Conservation (phyloP, 2,888 invertebrate species). For the Netelia virgata region DNA sequence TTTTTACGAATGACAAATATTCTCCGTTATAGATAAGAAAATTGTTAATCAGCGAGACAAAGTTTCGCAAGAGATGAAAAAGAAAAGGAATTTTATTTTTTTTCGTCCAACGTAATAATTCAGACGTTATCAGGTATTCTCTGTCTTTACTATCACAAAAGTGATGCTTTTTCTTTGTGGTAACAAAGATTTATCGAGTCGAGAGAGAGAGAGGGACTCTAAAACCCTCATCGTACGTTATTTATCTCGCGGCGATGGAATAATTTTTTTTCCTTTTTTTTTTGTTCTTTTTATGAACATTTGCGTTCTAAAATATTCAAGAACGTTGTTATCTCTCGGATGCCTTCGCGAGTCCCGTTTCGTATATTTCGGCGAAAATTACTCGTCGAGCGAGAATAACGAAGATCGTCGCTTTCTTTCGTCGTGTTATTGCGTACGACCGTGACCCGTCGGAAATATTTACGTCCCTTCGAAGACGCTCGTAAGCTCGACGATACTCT, state of each 20-base stretch:
- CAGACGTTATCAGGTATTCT: conserved; percentile 31
- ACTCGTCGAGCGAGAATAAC: not conserved
- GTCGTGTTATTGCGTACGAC: not conserved
- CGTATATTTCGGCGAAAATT: not conserved
- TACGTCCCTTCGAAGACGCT: not conserved
- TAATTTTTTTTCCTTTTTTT: not conserved
- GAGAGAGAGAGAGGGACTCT: not conserved
- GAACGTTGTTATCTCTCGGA: not conserved
- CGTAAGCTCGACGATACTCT: too few relatives aligned
- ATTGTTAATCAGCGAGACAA: too few relatives aligned
- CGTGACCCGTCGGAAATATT: conserved; percentile 7
- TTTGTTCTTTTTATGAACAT: not conserved
- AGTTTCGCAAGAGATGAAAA: too few relatives aligned
- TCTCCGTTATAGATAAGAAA: too few relatives aligned
- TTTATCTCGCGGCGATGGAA: not conserved
- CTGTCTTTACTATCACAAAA: not conserved
- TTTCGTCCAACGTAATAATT: conserved; percentile 30
- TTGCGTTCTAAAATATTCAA: not conserved
- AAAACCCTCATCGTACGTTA: not conserved
- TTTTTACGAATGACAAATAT: not conserved
- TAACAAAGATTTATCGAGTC: conserved; percentile 27
- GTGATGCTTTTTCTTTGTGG: not conserved
- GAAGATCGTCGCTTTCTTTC: not conserved
- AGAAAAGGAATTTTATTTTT: too few relatives aligned
- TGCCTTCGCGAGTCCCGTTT: not conserved